Base-by-base conservation (phyloP, 2,888 invertebrate genomes). In the Folsomia candida region DNA sequence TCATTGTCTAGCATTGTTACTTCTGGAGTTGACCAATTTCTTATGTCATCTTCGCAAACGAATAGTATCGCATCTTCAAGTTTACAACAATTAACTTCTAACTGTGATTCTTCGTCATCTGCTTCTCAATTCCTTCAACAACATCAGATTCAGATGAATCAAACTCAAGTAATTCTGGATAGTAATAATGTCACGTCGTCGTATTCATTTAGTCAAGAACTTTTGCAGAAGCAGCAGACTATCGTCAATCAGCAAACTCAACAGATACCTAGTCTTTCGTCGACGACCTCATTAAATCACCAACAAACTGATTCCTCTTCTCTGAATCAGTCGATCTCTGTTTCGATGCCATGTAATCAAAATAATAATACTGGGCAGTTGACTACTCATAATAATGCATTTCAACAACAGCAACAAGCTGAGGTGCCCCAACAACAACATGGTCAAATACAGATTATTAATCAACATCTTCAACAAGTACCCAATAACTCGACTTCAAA, bases 101-200 rank as follows among this genome's bases (percentile, higher is more conserved):
- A 47, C 79, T 79, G 79, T 79, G 79, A 79, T 79, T 76, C 79
- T 67, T 27, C 74, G 68, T 64, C 64, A 24, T 64, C 64, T 60
- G 64, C 58, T 68, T 65, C 71, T 65, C 71, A 73, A 37, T 68
- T 69, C 65, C 67, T 67, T 51, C 77, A 74, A 26, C 75, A 75
- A 58, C 74, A 77, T 26, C 72, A 74, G 66, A 72, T 64, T 64
- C 64, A 64, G 18, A 51, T 64, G 20, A 25, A 24, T 51, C 64
- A 64, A 18, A 64, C 47, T 64, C 64, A 47, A 64, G 22, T 64
- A 51, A n/a, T 64, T 22, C 51, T 64, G 14, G 29, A 64, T 9
- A 64, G 37, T 51, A 62, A 20, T 62, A 29, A 22, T n/a, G 29
- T 18, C 20, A 51, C 66, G 51, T 57, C 51, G n/a, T 57, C 63